phyloP scores from a whole-genome alignment of 2,113 vertebrate genomes.

The Monarcha castaneiventris region DNA sequence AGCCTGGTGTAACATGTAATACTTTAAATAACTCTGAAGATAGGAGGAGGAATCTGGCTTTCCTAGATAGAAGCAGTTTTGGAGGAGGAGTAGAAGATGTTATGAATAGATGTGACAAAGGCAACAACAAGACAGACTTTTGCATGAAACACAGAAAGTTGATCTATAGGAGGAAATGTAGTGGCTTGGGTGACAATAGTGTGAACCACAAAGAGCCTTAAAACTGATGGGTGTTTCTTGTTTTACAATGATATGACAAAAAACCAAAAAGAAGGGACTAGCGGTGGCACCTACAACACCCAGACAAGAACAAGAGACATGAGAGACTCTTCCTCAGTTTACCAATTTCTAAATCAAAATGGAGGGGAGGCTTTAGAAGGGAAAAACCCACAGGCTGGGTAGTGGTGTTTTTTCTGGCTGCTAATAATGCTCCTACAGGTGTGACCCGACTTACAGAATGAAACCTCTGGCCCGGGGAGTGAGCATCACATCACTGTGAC shows the following conservation, averaged over 20 bases:
- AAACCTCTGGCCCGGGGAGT: background rate
- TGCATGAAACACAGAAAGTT: background rate
- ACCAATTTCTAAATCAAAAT: background rate
- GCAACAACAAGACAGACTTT: background rate
- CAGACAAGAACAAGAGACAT: background rate
- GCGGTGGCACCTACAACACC: background rate
- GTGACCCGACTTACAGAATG: background rate
- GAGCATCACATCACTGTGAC: background rate
- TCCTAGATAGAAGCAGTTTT: background rate
- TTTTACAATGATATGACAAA: background rate
- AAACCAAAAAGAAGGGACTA: background rate
- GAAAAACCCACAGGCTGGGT: background rate
- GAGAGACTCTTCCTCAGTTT: background rate
- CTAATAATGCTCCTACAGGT: background rate
- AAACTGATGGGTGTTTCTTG: background rate
- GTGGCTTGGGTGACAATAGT: background rate
- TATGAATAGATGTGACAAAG: background rate
- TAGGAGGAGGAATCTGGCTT: background rate
- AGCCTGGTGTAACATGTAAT: background rate
- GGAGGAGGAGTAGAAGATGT: background rate
- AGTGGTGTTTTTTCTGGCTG: background rate
- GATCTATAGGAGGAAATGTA: background rate
- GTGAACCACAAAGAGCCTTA: background rate
- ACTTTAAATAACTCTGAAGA: background rate
- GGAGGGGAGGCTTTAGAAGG: background rate